These are phyloP conservation scores for Spilogale gracilis DNA, from an alignment of 2,113 vertebrate genomes.

Conservation along the genomic window DNA sequence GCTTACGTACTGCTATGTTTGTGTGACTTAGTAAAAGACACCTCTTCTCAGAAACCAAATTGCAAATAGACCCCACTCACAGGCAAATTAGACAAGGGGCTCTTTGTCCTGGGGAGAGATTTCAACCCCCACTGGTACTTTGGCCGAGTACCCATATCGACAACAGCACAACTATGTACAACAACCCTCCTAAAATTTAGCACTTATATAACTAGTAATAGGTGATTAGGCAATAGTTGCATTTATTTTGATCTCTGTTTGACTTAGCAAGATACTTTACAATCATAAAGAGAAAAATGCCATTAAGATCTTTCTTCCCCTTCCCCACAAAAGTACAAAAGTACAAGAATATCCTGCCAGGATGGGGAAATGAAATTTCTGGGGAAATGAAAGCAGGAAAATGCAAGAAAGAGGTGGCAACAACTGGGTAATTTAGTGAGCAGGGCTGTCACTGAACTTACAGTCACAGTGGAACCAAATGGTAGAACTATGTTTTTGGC, in stretches of 20 bases:
- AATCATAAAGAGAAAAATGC: background rate
- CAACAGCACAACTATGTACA: background rate
- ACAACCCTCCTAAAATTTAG: background rate
- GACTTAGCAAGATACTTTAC: background rate
- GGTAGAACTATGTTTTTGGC: background rate
- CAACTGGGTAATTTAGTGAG: background rate
- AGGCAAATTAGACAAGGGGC: background rate
- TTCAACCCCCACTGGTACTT: background rate
- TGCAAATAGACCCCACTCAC: background rate
- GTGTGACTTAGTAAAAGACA: background rate
- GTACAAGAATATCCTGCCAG: background rate
- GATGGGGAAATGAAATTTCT: background rate
- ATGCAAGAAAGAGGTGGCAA: background rate
- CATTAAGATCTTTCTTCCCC: background rate
- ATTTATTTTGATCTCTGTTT: conserved; percentile 28
- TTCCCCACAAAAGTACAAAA: background rate
- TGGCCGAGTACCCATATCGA: no score
- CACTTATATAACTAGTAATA: background rate
- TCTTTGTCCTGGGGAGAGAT: background rate
- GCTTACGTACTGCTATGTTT: background rate
- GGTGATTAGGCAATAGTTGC: background rate
- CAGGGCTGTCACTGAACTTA: background rate
- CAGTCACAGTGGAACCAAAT: background rate
- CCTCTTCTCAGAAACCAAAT: background rate
- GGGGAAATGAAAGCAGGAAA: background rate